phyloP scores from a whole-genome alignment of 2,797 vertebrate genomes.

The Myiotriccus ornatus region DNA sequence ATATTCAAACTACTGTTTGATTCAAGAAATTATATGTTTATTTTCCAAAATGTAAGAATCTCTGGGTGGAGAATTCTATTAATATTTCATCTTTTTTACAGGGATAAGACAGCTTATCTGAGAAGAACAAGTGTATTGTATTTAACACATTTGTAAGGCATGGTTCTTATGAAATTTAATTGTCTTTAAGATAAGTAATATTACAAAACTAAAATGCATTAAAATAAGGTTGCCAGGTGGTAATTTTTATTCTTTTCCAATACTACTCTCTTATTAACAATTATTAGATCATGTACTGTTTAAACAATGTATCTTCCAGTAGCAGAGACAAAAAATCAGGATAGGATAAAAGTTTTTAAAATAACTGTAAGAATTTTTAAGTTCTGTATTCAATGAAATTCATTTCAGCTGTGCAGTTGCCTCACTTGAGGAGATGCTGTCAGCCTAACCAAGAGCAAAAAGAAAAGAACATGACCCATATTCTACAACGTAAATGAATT shows the following conservation, averaged over 20 bases:
- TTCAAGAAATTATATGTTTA: neutral
- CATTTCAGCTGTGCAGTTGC: neutral
- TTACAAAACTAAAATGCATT: neutral
- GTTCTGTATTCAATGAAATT: neutral
- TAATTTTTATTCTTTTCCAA: neutral
- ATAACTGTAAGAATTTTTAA: neutral
- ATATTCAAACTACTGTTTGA: neutral
- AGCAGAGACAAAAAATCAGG: neutral
- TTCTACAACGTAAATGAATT: slow-evolving; percentile 53
- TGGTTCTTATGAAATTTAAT: neutral
- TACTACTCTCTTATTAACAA: neutral
- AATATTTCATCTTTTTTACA: neutral
- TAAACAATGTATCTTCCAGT: neutral
- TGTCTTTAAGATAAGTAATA: neutral
- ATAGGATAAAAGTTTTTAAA: neutral
- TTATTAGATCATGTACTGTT: neutral
- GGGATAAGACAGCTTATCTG: neutral
- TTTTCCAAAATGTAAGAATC: neutral
- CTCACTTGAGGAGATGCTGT: neutral
- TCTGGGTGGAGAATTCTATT: neutral
- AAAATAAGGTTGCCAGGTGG: neutral
- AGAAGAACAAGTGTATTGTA: neutral
- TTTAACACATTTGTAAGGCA: neutral
- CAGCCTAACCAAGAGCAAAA: slow-evolving; percentile 23
- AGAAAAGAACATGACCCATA: slow-evolving; percentile 55